These are phyloP conservation scores for Linepithema humile DNA, from an alignment of 1,140 invertebrate species.

Conservation along the genomic window DNA sequence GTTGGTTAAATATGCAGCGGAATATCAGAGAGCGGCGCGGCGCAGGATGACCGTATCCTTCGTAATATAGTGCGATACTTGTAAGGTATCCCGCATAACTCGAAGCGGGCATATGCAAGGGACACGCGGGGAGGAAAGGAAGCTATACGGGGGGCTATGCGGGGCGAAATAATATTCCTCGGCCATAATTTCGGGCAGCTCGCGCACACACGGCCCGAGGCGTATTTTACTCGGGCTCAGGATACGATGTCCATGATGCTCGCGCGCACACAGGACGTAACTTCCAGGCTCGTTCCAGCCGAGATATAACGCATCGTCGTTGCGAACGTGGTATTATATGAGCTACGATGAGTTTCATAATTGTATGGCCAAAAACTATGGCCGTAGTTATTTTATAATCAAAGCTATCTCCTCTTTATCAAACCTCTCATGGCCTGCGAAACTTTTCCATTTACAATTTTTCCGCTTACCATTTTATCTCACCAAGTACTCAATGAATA, in stretches of 20 bases:
- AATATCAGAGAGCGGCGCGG: slow-evolving; percentile 60
- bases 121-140: slow-evolving; percentile 7
- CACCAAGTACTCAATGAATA: no score
- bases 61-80: slow-evolving; percentile 66
- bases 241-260: slow-evolving; percentile 65
- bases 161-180: slow-evolving; percentile 69
- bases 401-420: neutral
- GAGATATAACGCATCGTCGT: slow-evolving; percentile 53
- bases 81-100: slow-evolving; percentile 67
- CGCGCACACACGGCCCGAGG: slow-evolving; percentile 42
- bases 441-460: no score
- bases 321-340: neutral
- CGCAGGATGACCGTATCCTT: slow-evolving; percentile 68
- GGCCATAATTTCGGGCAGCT: slow-evolving; percentile 66
- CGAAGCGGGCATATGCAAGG: slow-evolving; percentile 48
- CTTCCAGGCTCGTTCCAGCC: slow-evolving; percentile 30
- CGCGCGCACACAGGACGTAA: slow-evolving; percentile 52
- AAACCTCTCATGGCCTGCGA: no score
- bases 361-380: neutral
- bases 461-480: no score
- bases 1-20: slow-evolving; percentile 69
- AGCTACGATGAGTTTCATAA: neutral
- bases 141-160: slow-evolving; percentile 11
- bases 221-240: slow-evolving; percentile 61
- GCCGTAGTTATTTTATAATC: neutral